Evolutionary conservation across 2,888 invertebrate species (phyloP).

Genomic region (Baccha elongata): DNA sequence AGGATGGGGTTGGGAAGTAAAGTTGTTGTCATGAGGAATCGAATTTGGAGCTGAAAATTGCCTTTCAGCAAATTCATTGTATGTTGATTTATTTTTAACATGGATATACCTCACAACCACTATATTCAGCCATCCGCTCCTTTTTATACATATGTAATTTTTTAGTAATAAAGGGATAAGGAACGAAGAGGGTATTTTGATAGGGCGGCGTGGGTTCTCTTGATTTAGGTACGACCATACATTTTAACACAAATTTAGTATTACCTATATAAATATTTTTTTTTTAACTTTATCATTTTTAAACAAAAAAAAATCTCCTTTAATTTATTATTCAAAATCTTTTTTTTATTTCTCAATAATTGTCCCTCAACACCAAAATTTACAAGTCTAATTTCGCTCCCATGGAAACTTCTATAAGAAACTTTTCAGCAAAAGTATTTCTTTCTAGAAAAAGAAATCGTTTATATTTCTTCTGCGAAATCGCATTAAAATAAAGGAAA

Average conservation of each 20-base stretch:
- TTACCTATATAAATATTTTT: too few relatives aligned
- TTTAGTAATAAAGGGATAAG: neutral
- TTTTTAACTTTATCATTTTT: too few relatives aligned
- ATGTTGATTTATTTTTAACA: slow-evolving; percentile 66
- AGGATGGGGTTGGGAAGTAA: neutral
- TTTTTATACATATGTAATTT: neutral
- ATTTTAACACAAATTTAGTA: too few relatives aligned
- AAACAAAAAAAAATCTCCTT: too few relatives aligned
- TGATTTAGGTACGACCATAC: neutral
- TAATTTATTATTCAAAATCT: too few relatives aligned
- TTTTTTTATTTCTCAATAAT: too few relatives aligned
- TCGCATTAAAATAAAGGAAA: neutral
- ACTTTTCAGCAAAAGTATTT: neutral
- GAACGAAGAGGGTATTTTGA: neutral
- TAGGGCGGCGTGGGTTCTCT: neutral
- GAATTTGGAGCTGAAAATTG: slow-evolving; percentile 68
- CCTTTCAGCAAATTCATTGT: slow-evolving; percentile 73
- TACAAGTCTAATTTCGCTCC: neutral
- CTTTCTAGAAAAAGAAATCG: neutral
- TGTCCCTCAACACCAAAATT: too few relatives aligned
- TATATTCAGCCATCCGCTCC: neutral
- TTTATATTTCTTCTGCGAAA: neutral
- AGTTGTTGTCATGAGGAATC: slow-evolving; percentile 46
- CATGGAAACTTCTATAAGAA: neutral
- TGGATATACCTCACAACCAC: slow-evolving; percentile 9